Evolutionary conservation across 2,113 vertebrate genomes (phyloP), one percentile per base, ranked within the genome.

Genomic region (Ceratotherium simum): DNA sequence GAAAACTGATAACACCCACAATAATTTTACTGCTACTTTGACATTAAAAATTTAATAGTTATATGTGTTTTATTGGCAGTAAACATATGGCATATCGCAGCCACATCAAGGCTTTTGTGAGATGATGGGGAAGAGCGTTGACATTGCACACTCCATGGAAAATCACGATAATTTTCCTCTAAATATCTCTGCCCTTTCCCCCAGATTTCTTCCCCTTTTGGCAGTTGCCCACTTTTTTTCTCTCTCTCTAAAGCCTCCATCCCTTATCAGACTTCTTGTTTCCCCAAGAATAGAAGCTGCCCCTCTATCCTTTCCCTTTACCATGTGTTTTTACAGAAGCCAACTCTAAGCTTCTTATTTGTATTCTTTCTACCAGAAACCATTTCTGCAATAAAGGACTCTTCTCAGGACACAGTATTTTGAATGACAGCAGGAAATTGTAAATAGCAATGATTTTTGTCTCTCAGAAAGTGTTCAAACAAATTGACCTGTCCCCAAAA

Each of bases 211-310:
- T 90, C n/a, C 21, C 48, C 29, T 72, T 31, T 60, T 94, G 67
- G 16, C 58, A 91, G 42, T 51, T 86, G 58, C 58, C 48, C 48
- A 60, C 1, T 10, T 73, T 81, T 23, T 6, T n/a, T 48, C 48
- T 36, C 33, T 67, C 23, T 42, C 29, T 86, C 12, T 70, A 65
- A 76, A 83, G 73, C 69, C 39, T 94, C 48, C 31, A 70, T 36
- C 70, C 25, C 29, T 89, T 84, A 84, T 72, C 46, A 70, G 48
- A 85, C 56, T 93, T 58, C 36, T 90, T 90, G 73, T 75, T 95
- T 95, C 42, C 51, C 75, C 67, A 86, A 65, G 48, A 93, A 75
- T 51, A 81, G n/a, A 95, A 82, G 23, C 51, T 48, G 21, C 6
- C 48, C 14, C 27, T 29, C 27, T 72, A 3, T 81, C 13, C 14